Evolutionary conservation across 2,113 vertebrate species (phyloP), one percentile per base, ranked within the genome.

Genomic region (Nestor notabilis): DNA sequence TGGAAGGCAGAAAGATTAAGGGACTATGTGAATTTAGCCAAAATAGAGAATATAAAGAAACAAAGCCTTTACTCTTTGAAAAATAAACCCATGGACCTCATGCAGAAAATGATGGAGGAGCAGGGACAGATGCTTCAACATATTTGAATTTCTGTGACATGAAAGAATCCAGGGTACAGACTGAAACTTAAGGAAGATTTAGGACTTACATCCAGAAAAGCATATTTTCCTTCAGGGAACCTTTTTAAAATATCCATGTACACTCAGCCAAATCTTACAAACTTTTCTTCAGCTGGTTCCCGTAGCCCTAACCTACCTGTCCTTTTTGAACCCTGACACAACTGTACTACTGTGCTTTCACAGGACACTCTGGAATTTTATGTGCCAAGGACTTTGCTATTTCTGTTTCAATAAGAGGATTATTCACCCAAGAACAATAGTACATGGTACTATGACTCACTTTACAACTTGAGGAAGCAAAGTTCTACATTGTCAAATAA

Each of bases 1-100:
- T 91, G 75, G n/a, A n/a, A 93, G 29, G n/a, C 9, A 83, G 46
- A 92, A 90, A 64, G 24, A 86, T 43, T 70, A 88, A 92, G 46
- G 15, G 41, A 58, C 18, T 69, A 18, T 15, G 9, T 56, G 50
- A 88, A 92, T 88, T 86, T 74, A 75, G 20, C 24, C 23, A 17
- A 91, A 90, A 50, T 16, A 70, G 37, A 88, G 20, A 55, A 72
- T 20, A 43, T 29, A 43, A 85, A 88, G 25, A 83, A 72, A 56
- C 0, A 60, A 71, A 7, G 5, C 2, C 7, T 87, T 64, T 70
- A 53, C 49, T 87, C 18, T 87, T 76, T 91, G 72, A 76, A 83
- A 89, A 94, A 78, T 31, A 80, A 87, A 81, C 3, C 7, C 66
- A 52, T 5, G 3, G 23, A 82, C 4, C 17, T 76, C 14, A 61